phyloP scores from a whole-genome alignment of 2,797 vertebrate genomes.

The Dromococcyx pavoninus region DNA sequence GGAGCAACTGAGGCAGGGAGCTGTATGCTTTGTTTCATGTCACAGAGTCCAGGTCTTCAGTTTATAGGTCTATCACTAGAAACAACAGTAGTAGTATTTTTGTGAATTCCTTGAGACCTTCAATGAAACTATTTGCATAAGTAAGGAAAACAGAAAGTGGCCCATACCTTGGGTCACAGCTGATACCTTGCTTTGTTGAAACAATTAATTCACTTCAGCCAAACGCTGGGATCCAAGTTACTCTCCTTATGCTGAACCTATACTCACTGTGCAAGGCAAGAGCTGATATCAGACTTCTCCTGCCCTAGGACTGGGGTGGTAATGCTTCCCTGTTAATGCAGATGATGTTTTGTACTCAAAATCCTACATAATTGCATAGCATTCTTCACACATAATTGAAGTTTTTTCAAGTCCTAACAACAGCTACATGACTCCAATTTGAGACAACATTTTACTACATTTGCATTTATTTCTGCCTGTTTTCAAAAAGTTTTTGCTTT shows the following conservation, averaged over 20 bases:
- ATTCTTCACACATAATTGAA: background rate
- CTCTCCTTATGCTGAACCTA: background rate
- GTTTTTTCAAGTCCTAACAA: background rate
- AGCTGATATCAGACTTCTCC: background rate
- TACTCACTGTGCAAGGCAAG: background rate
- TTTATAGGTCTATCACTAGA: background rate
- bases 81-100: background rate
- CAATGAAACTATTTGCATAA: background rate
- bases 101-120: background rate
- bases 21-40: background rate
- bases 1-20: background rate
- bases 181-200: background rate
- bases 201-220: background rate
- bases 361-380: background rate
- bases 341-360: background rate
- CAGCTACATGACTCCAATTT: background rate
- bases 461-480: background rate
- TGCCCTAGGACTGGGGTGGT: background rate
- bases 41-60: background rate
- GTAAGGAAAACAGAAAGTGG: background rate
- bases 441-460: background rate
- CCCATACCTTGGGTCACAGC: background rate
- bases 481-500: background rate
- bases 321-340: background rate
- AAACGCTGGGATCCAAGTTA: accelerated